Evolutionary conservation across 1,140 invertebrate genomes (phyloP), one percentile per base, ranked within the genome.

Genomic region (Bombus haemorrhoidalis): DNA sequence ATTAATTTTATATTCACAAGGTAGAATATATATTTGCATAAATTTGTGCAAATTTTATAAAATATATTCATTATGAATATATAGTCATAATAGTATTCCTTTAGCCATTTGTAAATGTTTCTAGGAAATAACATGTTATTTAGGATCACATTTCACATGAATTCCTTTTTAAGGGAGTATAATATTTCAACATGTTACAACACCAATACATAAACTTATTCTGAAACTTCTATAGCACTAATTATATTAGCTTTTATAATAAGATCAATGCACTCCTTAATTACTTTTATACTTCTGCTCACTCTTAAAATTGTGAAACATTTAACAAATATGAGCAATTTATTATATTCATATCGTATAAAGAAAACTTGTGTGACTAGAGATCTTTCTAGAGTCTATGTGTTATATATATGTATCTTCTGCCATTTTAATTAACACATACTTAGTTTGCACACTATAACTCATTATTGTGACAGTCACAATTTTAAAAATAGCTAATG

Each of bases 1-100:
- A 64, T 83, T 73, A 86, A 37, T 77, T 90, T 80, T 47, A 74
- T 86, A 85, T 85, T 81, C 81, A 90, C 64, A 90, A 86, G 85
- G 59, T 88, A 88, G 18, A 81, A 80, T 77, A 72, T 64, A 88
- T 78, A 57, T 89, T 68, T 85, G 78, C 66, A 68, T 78, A 84
- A 47, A 64, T 83, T 89, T 87, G 79, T 89, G 76, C 68, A 57
- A 86, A 57, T 73, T 66, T 59, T 64, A 78, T 81, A 86, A 83
- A 79, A 89, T 72, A 89, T 83, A 83, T 83, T 72, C 53, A 37
- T 80, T 47, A 80, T 69, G 64, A 80, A 80, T 69, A 80, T 80
- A 53, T 80, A 76, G 37, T 80, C 34, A 74, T 77, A 85, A 74
- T 34, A 72, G 77, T 53, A 81, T 64, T 69, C 25, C 57, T 82